Conservation (phyloP, 2,888 invertebrate species). For the Thecophora atra region DNA sequence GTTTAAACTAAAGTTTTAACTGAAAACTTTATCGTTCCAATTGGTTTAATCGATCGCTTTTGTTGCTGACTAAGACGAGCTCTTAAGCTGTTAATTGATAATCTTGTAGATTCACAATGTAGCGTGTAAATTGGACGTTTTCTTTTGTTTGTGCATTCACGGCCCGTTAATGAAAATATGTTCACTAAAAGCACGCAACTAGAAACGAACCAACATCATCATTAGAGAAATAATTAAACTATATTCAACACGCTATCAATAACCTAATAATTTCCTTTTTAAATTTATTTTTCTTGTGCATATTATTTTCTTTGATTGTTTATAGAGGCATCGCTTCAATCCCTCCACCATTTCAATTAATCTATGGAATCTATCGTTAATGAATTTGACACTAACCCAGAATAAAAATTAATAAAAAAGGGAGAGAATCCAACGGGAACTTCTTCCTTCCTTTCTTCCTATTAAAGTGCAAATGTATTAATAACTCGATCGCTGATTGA, state of each 20-base stretch:
- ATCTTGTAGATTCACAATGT: too few relatives aligned
- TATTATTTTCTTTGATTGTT: not conserved
- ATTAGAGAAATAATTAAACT: conserved; percentile 22
- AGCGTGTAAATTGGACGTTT: too few relatives aligned
- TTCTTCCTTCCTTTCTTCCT: too few relatives aligned
- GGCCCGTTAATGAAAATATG: conserved; percentile 3
- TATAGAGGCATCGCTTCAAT: not conserved
- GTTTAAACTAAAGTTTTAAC: too few relatives aligned
- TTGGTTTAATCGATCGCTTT: too few relatives aligned
- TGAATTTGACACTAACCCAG: conserved; percentile 22
- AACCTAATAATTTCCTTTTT: not conserved
- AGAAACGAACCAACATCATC: not conserved
- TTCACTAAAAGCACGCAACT: conserved; percentile 8
- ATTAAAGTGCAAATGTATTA: too few relatives aligned
- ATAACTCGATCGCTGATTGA: not conserved
- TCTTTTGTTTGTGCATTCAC: too few relatives aligned
- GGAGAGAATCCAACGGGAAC: not conserved
- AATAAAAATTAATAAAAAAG: not conserved
- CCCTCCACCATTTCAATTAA: conserved; percentile 1
- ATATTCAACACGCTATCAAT: not conserved
- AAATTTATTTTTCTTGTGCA: not conserved
- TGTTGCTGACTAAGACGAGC: too few relatives aligned
- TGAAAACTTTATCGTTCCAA: too few relatives aligned
- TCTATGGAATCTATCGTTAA: conserved; percentile 23
- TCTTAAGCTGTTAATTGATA: too few relatives aligned